Base-by-base conservation (phyloP, 2,797 vertebrate genomes). In the Molossus molossus region DNA sequence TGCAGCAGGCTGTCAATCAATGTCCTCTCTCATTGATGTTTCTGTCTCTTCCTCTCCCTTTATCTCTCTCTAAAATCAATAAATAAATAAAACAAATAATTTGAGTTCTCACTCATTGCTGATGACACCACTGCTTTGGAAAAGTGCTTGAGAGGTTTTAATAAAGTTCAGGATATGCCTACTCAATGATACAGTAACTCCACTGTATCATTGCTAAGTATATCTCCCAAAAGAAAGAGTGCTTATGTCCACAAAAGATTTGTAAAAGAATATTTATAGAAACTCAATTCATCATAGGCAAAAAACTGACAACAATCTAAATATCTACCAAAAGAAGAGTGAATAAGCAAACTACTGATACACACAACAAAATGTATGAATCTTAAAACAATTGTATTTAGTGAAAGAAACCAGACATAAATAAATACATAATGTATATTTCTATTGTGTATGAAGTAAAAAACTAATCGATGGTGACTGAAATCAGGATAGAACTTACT, bases 321-420 rank as follows among this genome's bases (percentile, higher is more conserved):
- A 70, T 87, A 11, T 60, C 40, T n/a, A 40, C 21, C 48, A 70
- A 58, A 9, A 37, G 3, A 33, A 92, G 60, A 80, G 84, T 37
- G 25, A 95, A 67, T n/a, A 88, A 77, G 27, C 14, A 80, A 53
- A 62, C 18, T 17, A 69, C 48, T 65, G 4, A 91, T 53, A 53
- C 0, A 5, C 4, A 23, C 2, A 57, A n/a, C 14, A 18, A 48
- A 37, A 27, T 33, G 13, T 13, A 33, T 64, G 7, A 27, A 79
- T 96, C 73, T 86, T 57, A 58, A 65, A 84, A 53, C 67, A 86
- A 60, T 33, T 83, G 37, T 60, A 21, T 58, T 79, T 79, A 80
- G 10, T 29, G 20, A 94, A 81, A 96, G 8, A 76, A 96, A 6
- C 17, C 29, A 87, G 76, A 57, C 23, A 45, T 73, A 77, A 90